These are phyloP conservation scores for Parazoanthus darwini DNA, from an alignment of 92 coral and sea anemone species.

Conservation along the genomic window DNA sequence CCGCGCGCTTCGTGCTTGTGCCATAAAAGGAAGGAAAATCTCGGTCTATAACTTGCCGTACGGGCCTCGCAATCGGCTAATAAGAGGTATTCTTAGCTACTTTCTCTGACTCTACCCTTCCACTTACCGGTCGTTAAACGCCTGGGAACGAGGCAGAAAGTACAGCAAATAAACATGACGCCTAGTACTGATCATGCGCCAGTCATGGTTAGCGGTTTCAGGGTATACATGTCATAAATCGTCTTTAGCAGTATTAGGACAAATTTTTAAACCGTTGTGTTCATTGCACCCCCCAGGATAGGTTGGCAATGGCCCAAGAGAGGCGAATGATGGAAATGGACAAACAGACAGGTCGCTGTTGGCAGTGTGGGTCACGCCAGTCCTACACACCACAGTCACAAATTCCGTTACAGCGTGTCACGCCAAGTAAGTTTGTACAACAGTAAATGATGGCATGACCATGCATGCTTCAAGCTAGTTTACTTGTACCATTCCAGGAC, in stretches of 20 bases:
- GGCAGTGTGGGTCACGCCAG: slow-evolving; percentile 75
- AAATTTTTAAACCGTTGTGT: not conserved
- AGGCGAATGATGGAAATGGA: slow-evolving; percentile 88
- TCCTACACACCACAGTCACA: slow-evolving; percentile 28
- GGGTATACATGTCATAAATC: not conserved
- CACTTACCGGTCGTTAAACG: no score
- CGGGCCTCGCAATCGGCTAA: no score
- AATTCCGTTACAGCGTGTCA: slow-evolving; percentile 29
- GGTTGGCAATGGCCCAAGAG: slow-evolving; percentile 90
- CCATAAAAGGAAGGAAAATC: no score
- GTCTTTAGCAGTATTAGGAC: not conserved
- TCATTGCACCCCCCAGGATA: slow-evolving; percentile 62
- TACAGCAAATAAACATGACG: no score
- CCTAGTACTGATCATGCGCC: not conserved
- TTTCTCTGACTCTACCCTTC: not conserved
- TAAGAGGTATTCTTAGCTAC: no score
- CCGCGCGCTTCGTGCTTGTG: no score
- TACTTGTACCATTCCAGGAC: no score
- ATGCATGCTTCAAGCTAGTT: no score
- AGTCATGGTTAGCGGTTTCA: no score
- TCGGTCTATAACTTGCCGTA: no score
- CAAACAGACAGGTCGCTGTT: slow-evolving; percentile 79
- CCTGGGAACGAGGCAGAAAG: not conserved
- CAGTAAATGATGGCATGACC: not conserved
- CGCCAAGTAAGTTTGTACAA: slow-evolving; percentile 19